A percentile compares a stretch with the other conserved stretches of the same genome.
These are phyloP conservation scores for Parasteatoda tepidariorum DNA, from an alignment of 1,140 invertebrate genomes.

Conservation along the genomic window DNA sequence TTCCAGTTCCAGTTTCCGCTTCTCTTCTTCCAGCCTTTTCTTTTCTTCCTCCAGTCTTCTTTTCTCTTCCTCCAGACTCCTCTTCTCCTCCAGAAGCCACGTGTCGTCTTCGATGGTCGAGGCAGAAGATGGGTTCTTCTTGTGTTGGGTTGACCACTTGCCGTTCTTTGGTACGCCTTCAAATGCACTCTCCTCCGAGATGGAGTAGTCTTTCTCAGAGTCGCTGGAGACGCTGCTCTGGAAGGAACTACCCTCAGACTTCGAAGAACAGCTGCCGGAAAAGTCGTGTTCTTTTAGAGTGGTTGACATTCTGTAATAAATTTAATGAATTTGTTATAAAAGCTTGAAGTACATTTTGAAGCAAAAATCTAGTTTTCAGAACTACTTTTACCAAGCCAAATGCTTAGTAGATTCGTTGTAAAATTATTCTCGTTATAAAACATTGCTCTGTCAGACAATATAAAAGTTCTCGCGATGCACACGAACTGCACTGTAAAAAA, in stretches of 20 bases:
- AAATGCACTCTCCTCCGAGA: conserved; percentile 26
- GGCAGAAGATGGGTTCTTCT: neutral
- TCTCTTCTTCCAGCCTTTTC: conserved; percentile 61
- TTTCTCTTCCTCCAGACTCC: conserved; percentile 51
- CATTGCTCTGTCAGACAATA: no score
- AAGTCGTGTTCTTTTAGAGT: conserved; percentile 50
- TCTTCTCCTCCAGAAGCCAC: conserved; percentile 56
- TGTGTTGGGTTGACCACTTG: neutral
- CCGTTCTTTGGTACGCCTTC: conserved; percentile 8
- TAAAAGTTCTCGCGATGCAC: no score
- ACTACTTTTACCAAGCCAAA: no score
- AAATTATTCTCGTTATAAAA: no score
- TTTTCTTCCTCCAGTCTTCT: conserved; percentile 62
- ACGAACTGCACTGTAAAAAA: no score
- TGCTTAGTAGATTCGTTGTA: no score
- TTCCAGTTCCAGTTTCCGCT: conserved; percentile 49
- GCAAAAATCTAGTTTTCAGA: neutral
- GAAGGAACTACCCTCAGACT: conserved; percentile 44
- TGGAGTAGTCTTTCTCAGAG: conserved; percentile 44
- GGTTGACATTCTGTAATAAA: conserved; percentile 10
- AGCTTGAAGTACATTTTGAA: neutral
- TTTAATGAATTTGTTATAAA: neutral
- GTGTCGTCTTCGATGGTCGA: conserved; percentile 1
- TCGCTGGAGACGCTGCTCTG: conserved; percentile 47
- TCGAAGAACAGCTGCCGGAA: conserved; percentile 50